phyloP scores from a whole-genome alignment of 2,113 vertebrate species.

The Datnioides undecimradiatus region DNA sequence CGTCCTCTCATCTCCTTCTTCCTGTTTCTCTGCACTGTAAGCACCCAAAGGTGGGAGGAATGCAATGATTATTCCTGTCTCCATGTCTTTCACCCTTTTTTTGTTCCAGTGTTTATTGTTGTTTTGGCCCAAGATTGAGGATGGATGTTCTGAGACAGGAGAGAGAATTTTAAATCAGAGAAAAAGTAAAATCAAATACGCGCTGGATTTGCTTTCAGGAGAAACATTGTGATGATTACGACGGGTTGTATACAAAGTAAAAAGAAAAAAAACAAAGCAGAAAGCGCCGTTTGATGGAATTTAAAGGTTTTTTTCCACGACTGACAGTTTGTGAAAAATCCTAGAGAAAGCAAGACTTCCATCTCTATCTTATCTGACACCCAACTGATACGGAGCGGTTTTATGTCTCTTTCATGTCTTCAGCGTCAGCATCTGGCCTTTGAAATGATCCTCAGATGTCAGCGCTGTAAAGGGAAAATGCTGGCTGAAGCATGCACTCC shows the following conservation, averaged over 20 bases:
- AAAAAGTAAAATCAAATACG: slow-evolving; percentile 8
- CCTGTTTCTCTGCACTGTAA: background rate
- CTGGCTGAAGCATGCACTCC: background rate
- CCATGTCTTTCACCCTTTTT: background rate
- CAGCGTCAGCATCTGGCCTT: slow-evolving; percentile 12
- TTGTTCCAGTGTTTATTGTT: background rate
- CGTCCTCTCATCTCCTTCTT: background rate
- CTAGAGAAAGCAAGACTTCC: background rate
- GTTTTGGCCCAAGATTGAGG: background rate
- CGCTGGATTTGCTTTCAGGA: background rate
- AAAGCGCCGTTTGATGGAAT: slow-evolving; percentile 6
- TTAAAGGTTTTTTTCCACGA: slow-evolving; percentile 1
- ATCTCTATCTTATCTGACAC: slow-evolving; percentile 11
- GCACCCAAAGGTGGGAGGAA: background rate
- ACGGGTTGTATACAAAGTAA: background rate
- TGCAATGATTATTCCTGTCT: background rate
- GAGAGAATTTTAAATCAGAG: background rate
- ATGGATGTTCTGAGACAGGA: background rate
- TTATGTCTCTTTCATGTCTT: slow-evolving; percentile 30
- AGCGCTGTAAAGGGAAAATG: slow-evolving; percentile 16
- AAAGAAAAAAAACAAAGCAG: slow-evolving; percentile 9
- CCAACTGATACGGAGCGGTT: slow-evolving; percentile 2
- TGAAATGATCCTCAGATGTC: slow-evolving; percentile 47
- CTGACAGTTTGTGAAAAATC: background rate
- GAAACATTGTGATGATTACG: slow-evolving; percentile 18